Evolutionary conservation across 2,888 invertebrate genomes (phyloP).

Genomic region (Octodonta nipae): DNA sequence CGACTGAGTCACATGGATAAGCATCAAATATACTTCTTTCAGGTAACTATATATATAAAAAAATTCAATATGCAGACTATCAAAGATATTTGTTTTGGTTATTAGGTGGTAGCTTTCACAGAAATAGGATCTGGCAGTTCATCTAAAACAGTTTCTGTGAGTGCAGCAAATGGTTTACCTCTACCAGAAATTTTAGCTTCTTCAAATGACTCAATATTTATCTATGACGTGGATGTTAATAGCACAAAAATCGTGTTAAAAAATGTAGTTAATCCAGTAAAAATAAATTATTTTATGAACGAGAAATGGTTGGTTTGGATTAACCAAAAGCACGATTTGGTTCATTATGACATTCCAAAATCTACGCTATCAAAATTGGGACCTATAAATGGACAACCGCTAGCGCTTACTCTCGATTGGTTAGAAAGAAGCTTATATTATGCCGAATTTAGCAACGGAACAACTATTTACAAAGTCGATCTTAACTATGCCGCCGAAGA

Average conservation of each 20-base stretch:
- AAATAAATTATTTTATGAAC: slow-evolving; percentile 52
- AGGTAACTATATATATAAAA: slow-evolving; percentile 34
- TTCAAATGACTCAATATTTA: slow-evolving; percentile 55
- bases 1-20: slow-evolving; percentile 43
- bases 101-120: slow-evolving; percentile 68
- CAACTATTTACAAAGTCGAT: slow-evolving; percentile 51
- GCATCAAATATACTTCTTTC: slow-evolving; percentile 54
- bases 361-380: slow-evolving; percentile 44
- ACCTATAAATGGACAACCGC: slow-evolving; percentile 43
- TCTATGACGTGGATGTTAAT: slow-evolving; percentile 63
- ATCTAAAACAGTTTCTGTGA: slow-evolving; percentile 49
- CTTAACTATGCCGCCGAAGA: slow-evolving; percentile 47
- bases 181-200: slow-evolving; percentile 67
- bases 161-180: slow-evolving; percentile 60
- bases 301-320: slow-evolving; percentile 73
- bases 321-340: slow-evolving; percentile 59
- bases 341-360: slow-evolving; percentile 41
- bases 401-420: slow-evolving; percentile 76
- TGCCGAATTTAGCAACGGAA: slow-evolving; percentile 47
- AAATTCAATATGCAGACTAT: slow-evolving; percentile 6
- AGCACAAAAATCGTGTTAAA: slow-evolving; percentile 42
- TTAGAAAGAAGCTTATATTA: slow-evolving; percentile 72
- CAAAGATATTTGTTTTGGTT: slow-evolving; percentile 11
- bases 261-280: slow-evolving; percentile 54
- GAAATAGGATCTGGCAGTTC: slow-evolving; percentile 61